Base-by-base conservation (phyloP, 2,797 vertebrate species). In the Macropodus opercularis region DNA sequence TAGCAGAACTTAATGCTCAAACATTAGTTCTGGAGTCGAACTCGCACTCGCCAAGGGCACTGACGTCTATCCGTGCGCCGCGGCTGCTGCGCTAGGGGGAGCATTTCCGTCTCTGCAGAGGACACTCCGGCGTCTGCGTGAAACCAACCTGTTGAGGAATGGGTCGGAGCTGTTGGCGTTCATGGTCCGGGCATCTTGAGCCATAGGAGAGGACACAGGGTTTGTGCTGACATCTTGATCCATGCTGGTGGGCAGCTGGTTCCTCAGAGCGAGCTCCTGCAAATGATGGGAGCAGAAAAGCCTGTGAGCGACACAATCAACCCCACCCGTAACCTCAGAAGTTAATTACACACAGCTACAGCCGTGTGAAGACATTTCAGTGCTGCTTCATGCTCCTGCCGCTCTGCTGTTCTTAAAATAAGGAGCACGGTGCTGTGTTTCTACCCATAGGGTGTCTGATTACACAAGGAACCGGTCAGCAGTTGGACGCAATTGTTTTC, bases 141-240 rank as follows among this genome's bases (percentile, higher is more conserved):
- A 62, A 59, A 93, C 95, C 82, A 80, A 98, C 96, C 97, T 98
- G 94, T 98, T 99, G 78, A 99, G 95, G 92, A 99, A 99, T 47
- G 98, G 98, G 90, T 99, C 98, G 3, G 96, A 96, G 88, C 98
- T 99, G 92, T 97, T 99, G 89, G 95, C 96, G 21, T 96, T 98
- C 97, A 99, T 98, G 80, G 96, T 98, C 81, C 98, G 94, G 77
- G 95, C 92, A 43, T 99, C 97, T 85, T 98, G 96, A 84, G 95
- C 92, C 94, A 98, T 95, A 9, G 96, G 95, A 61, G 98, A 98
- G 43, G 96, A 96, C 51, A 98, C 96, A 0, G 95, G 93, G 87
- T 97, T 98, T 23, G 93, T 92, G 62, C 93, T 90, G 31, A 94
- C 93, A 8, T 99, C 98, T 87, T 96, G 96, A 79, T 99, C 98